Evolutionary conservation across 2,888 invertebrate species (phyloP), one percentile per base, ranked within the genome.

Genomic region (Punctoribates punctum): DNA sequence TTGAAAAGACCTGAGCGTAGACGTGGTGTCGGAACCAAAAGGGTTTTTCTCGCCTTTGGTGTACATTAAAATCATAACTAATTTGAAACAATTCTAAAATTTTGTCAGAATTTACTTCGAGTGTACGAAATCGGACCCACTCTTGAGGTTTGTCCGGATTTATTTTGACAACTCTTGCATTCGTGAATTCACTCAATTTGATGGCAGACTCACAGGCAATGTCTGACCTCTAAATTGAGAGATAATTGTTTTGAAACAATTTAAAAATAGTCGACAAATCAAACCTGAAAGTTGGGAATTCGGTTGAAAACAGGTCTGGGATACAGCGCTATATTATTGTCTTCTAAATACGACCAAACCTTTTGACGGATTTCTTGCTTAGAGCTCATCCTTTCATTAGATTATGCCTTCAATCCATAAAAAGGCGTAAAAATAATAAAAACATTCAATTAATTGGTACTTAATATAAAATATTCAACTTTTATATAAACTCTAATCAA

Each of bases 101-200:
- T 27, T 27, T 13, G 13, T 4, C 13, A 29, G 3, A 5, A 4
- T n/a, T 57, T 57, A 29, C 60, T 27, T 60, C 27, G 11, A 60
- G 60, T 25, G 60, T 60, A 13, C 20, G 60, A 27, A 15, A 60
- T 29, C 60, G 25, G 11, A 27, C 60, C 27, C 6, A 5, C 4
- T 27, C 27, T 17, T 60, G 60, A 60, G 60, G 60, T 27, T 17
- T 60, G 27, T 60, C 60, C 5, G 60, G 60, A 60, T 60, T 60
- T 60, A 60, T 60, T 60, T 60, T 60, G 60, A 60, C 60, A 27
- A 60, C 60, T 29, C 60, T 25, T 60, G 60, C 60, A 15, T 25
- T 27, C 15, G 1, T 60, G 4, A 25, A 60, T 17, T 60, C 60
- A 25, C 27, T 60, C 17, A 27, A 17, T 27, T 27, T 27, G 27